Percentiles rank a stretch among this genome's conserved stretches.
Conservation (phyloP, 2,888 invertebrate genomes). For the Ormyrus pomaceus region DNA sequence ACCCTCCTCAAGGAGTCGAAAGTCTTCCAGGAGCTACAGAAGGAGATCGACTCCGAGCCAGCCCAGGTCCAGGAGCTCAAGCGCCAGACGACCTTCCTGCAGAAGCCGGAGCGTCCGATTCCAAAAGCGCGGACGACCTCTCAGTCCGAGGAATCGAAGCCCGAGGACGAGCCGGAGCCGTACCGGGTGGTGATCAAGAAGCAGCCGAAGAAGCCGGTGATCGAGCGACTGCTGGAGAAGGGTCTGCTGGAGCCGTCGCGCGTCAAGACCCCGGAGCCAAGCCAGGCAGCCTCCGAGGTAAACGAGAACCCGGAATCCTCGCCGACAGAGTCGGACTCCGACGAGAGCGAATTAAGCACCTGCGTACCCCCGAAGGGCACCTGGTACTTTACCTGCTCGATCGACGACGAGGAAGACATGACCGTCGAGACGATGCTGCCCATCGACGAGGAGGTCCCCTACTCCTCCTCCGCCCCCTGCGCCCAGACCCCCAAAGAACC, state of each 20-base stretch:
- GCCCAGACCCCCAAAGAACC: background rate
- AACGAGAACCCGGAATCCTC: conserved; percentile 49
- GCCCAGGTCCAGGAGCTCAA: conserved; percentile 67
- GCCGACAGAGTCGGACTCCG: conserved; percentile 14
- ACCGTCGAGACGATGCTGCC: conserved; percentile 22
- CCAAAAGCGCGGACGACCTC: conserved; percentile 75
- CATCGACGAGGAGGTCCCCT: conserved; percentile 22
- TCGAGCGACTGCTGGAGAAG: conserved; percentile 67
- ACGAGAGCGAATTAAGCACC: conserved; percentile 17
- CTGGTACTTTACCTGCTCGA: conserved; percentile 27
- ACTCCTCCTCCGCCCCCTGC: background rate
- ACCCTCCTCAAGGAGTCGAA: conserved; percentile 82
- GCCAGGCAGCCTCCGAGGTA: conserved; percentile 62
- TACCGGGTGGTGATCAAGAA: conserved; percentile 73
- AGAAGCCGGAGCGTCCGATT: conserved; percentile 84
- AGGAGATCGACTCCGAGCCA: conserved; percentile 67
- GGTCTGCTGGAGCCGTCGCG: conserved; percentile 68
- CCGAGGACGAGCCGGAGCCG: conserved; percentile 58
- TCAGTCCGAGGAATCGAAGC: conserved; percentile 57
- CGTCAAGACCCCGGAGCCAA: conserved; percentile 65
- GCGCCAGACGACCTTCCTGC: conserved; percentile 82
- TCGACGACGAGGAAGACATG: conserved; percentile 21
- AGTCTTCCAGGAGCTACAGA: conserved; percentile 79
- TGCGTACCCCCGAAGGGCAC: conserved; percentile 10
- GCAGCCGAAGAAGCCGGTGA: conserved; percentile 70